Base-by-base conservation (phyloP, 53 echinoderm and acorn worm genomes). In the Henricia sp. region DNA sequence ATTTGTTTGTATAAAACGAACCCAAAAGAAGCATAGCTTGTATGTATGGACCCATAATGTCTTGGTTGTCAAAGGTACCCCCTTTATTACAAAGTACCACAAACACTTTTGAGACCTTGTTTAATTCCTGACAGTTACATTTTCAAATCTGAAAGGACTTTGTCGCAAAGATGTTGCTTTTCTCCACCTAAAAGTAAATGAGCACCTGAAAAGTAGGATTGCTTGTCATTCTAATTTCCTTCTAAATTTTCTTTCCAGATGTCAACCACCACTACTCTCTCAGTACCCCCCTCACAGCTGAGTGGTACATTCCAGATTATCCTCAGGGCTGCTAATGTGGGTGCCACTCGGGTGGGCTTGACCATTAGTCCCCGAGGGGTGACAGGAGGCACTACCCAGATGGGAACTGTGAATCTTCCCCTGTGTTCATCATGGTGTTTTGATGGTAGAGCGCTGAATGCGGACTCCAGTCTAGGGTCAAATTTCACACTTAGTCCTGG, bases 281-380 rank as follows among this genome's bases (percentile, higher is more conserved):
- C 76, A 6, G 67, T 97, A 10, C 92, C 92, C 13, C 34, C 93
- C 73, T 94, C 94, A 12, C 82, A 72, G 53, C 72, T 92, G 37
- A 92, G 84, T 86, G 97, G 97, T 8, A 54, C 37, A 35, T 92
- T 86, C 85, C 67, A 92, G 67, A 65, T 97, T 11, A 59, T 94
- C 21, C 60, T 97, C 8, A 65, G 92, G 38, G 92, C 70, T 19
- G 86, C 85, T 42, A 90, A 90, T 25, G 90, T 94, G 38, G 90
- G 90, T 29, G 16, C 71, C 2, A 92, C 90, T 17, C 48, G 28
- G 23, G 88, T 97, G 86, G 66, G 35, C 78, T 54, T 97, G n/a
- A 85, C 89, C 88, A 88, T 94, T 86, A 26, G 82, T 11, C 86
- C 91, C 5, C 37, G n/a, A n/a, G 90, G 88, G 71, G 60, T 27